A percentile compares a stretch with the other conserved stretches of the same genome.
Conservation (phyloP, 2,113 vertebrate genomes). For the Embiotoca jacksoni region DNA sequence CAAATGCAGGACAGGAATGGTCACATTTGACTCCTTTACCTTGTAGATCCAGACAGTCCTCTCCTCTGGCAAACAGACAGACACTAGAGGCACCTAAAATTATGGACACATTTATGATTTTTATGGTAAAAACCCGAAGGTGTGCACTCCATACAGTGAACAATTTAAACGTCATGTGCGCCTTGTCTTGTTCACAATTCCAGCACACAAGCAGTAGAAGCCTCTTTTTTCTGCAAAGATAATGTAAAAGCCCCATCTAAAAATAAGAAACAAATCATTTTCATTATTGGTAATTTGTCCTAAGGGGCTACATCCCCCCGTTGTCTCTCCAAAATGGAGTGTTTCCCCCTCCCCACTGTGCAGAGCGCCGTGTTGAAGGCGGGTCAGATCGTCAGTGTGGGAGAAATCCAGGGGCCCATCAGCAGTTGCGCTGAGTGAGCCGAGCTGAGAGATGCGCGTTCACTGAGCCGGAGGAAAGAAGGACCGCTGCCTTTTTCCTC, state of each 20-base stretch:
- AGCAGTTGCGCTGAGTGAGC: slow-evolving; percentile 78
- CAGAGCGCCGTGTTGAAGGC: slow-evolving; percentile 70
- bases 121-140: too few species aligned
- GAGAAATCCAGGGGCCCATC: slow-evolving; percentile 73
- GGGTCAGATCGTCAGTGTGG: slow-evolving; percentile 71
- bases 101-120: too few species aligned
- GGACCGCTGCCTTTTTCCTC: slow-evolving; percentile 46
- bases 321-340: slow-evolving; percentile 46
- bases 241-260: background rate
- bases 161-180: background rate
- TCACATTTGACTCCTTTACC: background rate
- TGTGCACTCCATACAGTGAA: too few species aligned
- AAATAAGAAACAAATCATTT: slow-evolving; percentile 26
- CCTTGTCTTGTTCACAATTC: background rate
- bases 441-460: slow-evolving; percentile 75
- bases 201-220: background rate
- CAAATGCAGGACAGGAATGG: background rate
- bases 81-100: too few species aligned
- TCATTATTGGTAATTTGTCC: slow-evolving; percentile 50
- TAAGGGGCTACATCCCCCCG: slow-evolving; percentile 28
- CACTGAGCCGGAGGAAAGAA: slow-evolving; percentile 55
- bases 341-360: slow-evolving; percentile 5
- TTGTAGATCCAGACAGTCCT: too few species aligned
- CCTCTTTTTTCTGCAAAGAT: background rate
- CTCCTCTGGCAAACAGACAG: too few species aligned